phyloP scores from a whole-genome alignment of 2,888 invertebrate genomes.

The Euclidia mi region DNA sequence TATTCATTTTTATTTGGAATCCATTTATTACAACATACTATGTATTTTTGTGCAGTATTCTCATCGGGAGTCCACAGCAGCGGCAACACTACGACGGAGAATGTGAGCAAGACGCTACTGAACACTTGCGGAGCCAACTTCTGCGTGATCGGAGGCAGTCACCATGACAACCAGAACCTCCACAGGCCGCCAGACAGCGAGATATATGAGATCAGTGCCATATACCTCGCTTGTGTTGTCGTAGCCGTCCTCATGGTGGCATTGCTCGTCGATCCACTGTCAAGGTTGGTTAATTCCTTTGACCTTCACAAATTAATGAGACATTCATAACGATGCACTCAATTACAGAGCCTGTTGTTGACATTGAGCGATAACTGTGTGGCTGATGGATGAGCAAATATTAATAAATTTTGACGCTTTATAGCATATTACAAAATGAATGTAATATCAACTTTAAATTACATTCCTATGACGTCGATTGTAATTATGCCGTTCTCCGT shows the following conservation, averaged over 20 bases:
- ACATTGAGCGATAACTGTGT: too few relatives aligned
- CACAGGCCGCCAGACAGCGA: conserved; percentile 95
- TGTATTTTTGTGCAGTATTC: conserved; percentile 89
- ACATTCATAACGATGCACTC: not conserved
- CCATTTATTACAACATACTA: too few relatives aligned
- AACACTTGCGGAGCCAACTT: conserved; percentile 94
- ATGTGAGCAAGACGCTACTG: conserved; percentile 87
- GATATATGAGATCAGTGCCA: conserved; percentile 96
- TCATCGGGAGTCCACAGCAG: conserved; percentile 94
- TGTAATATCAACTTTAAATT: too few relatives aligned
- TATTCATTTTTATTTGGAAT: too few relatives aligned
- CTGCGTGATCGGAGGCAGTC: conserved; percentile 92
- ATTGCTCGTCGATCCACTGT: conserved; percentile 96
- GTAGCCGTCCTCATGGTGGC: conserved; percentile 96
- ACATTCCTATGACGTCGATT: too few relatives aligned
- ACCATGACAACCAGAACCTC: conserved; percentile 93
- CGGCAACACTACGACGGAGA: conserved; percentile 79
- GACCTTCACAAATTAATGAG: conserved; percentile 1
- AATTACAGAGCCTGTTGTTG: conserved; percentile 1
- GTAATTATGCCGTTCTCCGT: too few relatives aligned
- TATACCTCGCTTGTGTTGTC: conserved; percentile 96
- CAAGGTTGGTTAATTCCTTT: conserved; percentile 90
- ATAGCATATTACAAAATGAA: too few relatives aligned
- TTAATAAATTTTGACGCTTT: too few relatives aligned
- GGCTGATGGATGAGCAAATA: too few relatives aligned